phyloP scores from a whole-genome alignment of 2,113 vertebrate genomes.

The Steatornis caripensis region DNA sequence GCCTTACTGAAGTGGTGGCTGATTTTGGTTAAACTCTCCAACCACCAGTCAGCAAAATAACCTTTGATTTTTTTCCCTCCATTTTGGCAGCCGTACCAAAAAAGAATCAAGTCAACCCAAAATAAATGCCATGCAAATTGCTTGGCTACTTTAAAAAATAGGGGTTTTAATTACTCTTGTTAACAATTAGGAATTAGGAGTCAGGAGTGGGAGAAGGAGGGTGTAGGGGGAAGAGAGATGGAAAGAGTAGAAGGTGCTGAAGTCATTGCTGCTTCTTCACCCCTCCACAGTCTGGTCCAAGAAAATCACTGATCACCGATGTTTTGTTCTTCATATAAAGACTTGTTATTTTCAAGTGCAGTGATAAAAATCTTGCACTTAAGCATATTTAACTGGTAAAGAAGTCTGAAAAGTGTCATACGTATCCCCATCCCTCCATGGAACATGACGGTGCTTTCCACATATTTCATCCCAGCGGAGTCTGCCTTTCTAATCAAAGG shows the following conservation, averaged over 20 bases:
- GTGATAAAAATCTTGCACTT: not conserved
- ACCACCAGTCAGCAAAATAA: not conserved
- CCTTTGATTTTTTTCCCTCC: not conserved
- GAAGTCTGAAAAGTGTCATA: not conserved
- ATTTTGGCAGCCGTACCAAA: not conserved
- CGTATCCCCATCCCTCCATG: accelerated
- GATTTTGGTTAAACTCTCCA: not conserved
- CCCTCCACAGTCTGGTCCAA: not conserved
- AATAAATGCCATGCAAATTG: not conserved
- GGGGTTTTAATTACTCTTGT: not conserved
- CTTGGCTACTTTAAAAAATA: not conserved
- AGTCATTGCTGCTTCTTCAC: not conserved
- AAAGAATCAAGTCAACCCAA: not conserved
- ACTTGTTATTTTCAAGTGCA: not conserved
- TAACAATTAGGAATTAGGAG: not conserved
- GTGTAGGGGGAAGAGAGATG: not conserved
- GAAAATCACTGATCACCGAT: not conserved
- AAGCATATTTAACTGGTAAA: not conserved
- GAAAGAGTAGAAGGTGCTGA: not conserved
- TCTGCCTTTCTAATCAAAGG: not conserved
- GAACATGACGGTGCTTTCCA: not conserved
- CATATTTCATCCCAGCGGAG: not conserved
- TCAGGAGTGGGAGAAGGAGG: not conserved
- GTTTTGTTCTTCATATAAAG: not conserved
- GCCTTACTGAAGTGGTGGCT: not conserved